Conservation (phyloP, 2,797 vertebrate genomes). For the Urophycis tenuis region DNA sequence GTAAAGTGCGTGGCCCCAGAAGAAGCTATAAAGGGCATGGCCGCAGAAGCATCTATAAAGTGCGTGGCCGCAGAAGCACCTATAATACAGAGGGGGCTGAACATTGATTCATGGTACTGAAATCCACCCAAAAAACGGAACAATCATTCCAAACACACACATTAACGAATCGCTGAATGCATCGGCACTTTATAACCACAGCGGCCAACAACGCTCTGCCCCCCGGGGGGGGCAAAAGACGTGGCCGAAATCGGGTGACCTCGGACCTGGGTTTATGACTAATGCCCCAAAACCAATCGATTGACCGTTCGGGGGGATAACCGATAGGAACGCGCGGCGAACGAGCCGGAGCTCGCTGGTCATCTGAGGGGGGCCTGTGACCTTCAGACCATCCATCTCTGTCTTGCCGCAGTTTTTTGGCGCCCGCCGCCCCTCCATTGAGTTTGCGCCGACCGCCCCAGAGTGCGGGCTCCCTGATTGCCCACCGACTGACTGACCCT, state of each 20-base stretch:
- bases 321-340: constrained; percentile 80
- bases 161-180: constrained; percentile 46
- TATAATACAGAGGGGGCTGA: neutral
- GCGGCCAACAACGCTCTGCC: constrained; percentile 40
- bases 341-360: constrained; percentile 60
- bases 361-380: constrained; percentile 74
- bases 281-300: constrained; percentile 90
- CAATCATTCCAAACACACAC: neutral
- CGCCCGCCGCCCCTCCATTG: constrained; percentile 69
- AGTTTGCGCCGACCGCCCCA: no score
- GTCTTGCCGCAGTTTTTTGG: constrained; percentile 69
- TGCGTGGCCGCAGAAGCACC: neutral
- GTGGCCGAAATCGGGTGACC: constrained; percentile 46
- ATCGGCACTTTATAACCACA: constrained; percentile 40
- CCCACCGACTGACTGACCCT: constrained; percentile 72
- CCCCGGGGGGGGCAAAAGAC: constrained; percentile 23
- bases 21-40: no score
- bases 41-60: neutral
- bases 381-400: constrained; percentile 86
- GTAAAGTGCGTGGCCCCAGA: neutral
- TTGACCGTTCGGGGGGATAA: constrained; percentile 75
- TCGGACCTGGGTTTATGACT: constrained; percentile 67
- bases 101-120: neutral
- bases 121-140: neutral
- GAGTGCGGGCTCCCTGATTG: no score